These are phyloP conservation scores for Amphipyra tragopoginis DNA, from an alignment of 2,888 invertebrate genomes.

Conservation along the genomic window DNA sequence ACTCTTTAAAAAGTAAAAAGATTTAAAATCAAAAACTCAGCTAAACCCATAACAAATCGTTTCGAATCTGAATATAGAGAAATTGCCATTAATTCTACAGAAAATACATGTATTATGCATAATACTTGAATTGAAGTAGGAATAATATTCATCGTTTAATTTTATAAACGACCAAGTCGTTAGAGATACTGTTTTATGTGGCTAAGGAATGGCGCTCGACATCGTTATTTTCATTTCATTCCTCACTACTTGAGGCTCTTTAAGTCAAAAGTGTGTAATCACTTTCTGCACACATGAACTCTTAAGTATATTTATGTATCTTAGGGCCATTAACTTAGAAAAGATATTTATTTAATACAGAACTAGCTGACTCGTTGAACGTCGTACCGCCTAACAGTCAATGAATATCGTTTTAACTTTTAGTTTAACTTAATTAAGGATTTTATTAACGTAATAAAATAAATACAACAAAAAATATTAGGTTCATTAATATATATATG, in stretches of 20 bases:
- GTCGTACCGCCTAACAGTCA: too few species aligned
- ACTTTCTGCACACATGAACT: slow-evolving; percentile 22
- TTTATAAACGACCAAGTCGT: slow-evolving; percentile 47
- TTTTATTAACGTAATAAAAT: too few species aligned
- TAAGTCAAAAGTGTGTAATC: slow-evolving; percentile 40
- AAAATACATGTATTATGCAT: slow-evolving; percentile 34
- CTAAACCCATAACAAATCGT: too few species aligned
- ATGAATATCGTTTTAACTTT: too few species aligned
- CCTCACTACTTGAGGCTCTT: slow-evolving; percentile 26
- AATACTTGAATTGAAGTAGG: slow-evolving; percentile 31
- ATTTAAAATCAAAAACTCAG: too few species aligned
- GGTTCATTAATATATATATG: too few species aligned
- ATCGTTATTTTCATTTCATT: slow-evolving; percentile 47
- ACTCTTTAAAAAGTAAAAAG: too few species aligned
- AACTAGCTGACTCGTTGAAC: too few species aligned
- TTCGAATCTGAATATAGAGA: slow-evolving; percentile 7
- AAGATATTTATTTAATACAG: too few species aligned
- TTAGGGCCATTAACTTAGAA: slow-evolving; percentile 2
- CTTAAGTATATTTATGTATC: background rate
- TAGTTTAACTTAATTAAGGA: too few species aligned
- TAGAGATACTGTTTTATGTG: slow-evolving; percentile 39
- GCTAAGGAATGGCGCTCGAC: slow-evolving; percentile 34
- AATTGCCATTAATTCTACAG: slow-evolving; percentile 28
- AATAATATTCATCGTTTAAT: slow-evolving; percentile 47
- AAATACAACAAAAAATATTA: too few species aligned